Evolutionary conservation across 2,888 invertebrate species (phyloP).

Genomic region (Ariolimax columbianus): DNA sequence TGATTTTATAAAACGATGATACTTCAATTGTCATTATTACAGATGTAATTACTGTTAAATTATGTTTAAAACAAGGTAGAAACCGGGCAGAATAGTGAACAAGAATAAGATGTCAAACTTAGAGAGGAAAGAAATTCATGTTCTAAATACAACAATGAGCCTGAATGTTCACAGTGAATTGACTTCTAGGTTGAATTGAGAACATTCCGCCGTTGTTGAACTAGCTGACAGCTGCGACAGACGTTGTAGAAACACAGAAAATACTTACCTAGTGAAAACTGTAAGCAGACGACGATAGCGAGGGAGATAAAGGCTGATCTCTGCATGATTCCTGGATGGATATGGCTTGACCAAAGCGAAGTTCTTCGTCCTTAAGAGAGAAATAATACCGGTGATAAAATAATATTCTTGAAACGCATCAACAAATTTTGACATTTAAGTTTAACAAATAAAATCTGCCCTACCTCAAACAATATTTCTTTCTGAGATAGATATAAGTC

Average conservation of each 20-base stretch:
- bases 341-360: neutral
- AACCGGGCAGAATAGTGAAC: no score
- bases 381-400: neutral
- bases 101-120: no score
- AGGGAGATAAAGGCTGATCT: neutral
- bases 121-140: no score
- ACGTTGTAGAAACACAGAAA: neutral
- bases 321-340: neutral
- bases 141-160: no score
- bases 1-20: no score
- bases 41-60: no score
- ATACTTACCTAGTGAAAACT: slow-evolving; percentile 24
- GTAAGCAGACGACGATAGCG: neutral
- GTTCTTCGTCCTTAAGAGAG: neutral
- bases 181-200: no score
- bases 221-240: no score
- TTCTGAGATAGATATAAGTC: neutral
- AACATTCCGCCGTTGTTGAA: no score
- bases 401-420: neutral
- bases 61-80: no score
- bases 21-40: no score
- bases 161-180: no score
- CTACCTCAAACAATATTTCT: neutral
- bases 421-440: neutral
- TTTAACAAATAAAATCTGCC: neutral